A percentile compares a stretch with the other conserved stretches of the same genome.
phyloP scores from a whole-genome alignment of 2,888 invertebrate genomes.

The Drosophila setosimentum region DNA sequence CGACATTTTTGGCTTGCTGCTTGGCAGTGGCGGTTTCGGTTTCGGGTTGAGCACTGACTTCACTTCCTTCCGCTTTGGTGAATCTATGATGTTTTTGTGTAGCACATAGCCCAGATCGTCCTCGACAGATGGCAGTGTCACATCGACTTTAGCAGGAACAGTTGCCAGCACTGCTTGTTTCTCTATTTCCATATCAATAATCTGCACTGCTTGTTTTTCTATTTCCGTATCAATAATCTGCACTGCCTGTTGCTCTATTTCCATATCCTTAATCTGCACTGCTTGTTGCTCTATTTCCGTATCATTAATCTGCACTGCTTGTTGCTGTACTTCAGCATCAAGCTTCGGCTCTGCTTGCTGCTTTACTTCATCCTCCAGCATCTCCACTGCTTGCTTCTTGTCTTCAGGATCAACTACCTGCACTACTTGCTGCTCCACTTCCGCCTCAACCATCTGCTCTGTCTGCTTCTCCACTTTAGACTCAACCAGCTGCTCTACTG shows the following conservation, averaged over 20 bases:
- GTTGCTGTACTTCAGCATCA: background rate
- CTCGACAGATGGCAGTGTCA: constrained; percentile 31
- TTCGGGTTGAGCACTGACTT: constrained; percentile 30
- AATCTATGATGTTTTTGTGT: constrained; percentile 78
- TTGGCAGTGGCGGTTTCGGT: constrained; percentile 67
- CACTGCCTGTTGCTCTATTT: background rate
- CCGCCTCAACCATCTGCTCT: background rate
- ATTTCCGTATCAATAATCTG: background rate
- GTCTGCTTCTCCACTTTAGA: background rate
- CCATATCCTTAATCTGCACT: background rate
- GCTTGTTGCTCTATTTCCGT: background rate
- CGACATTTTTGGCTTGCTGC: constrained; percentile 56
- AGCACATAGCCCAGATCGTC: constrained; percentile 77
- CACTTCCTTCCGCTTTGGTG: constrained; percentile 24
- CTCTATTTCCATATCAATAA: background rate
- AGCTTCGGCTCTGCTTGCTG: background rate
- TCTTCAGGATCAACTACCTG: background rate
- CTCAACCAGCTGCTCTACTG: constrained; percentile 4
- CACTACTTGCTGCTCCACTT: background rate
- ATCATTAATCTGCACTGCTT: background rate
- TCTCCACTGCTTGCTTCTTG: background rate
- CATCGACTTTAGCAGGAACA: constrained; percentile 1
- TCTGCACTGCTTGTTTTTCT: background rate
- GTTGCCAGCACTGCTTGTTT: background rate
- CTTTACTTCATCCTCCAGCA: background rate